phyloP scores from a whole-genome alignment of 1,140 invertebrate species.

The Uloborus diversus region DNA sequence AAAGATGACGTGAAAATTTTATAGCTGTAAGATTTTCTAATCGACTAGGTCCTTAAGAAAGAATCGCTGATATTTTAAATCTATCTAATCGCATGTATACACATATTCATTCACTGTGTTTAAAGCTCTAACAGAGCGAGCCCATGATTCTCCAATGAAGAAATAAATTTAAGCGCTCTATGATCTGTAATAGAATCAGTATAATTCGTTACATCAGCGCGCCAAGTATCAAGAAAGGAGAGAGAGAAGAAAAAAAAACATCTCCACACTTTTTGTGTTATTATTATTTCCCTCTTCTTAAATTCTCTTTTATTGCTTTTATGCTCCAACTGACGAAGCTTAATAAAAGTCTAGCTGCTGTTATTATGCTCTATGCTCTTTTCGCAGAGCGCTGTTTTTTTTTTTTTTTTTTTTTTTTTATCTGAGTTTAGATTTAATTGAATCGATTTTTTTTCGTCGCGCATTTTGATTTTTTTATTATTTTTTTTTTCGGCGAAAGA shows the following conservation, averaged over 20 bases:
- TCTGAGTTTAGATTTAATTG: slow-evolving; percentile 49
- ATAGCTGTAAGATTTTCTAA: slow-evolving; percentile 52
- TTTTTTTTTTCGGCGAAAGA: slow-evolving; percentile 4
- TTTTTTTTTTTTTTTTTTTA: slow-evolving; percentile 16
- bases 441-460: slow-evolving; percentile 40
- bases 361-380: slow-evolving; percentile 10
- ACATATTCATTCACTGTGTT: slow-evolving; percentile 44
- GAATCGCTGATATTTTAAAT: slow-evolving; percentile 47
- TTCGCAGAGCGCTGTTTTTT: background rate
- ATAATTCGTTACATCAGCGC: slow-evolving; percentile 46
- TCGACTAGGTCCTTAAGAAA: slow-evolving; percentile 50
- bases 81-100: slow-evolving; percentile 55
- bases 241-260: background rate
- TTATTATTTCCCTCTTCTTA: slow-evolving; percentile 37
- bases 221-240: background rate
- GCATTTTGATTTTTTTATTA: background rate
- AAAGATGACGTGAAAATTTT: slow-evolving; percentile 50
- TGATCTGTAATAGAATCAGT: slow-evolving; percentile 54
- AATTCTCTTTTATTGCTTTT: slow-evolving; percentile 52
- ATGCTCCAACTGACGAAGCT: slow-evolving; percentile 22
- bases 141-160: slow-evolving; percentile 19
- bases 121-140: slow-evolving; percentile 28
- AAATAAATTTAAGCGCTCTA: slow-evolving; percentile 55
- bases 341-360: slow-evolving; percentile 45
- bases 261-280: background rate